Base-by-base conservation (phyloP, 2,113 vertebrate species). In the Cochlearius cochlearius region DNA sequence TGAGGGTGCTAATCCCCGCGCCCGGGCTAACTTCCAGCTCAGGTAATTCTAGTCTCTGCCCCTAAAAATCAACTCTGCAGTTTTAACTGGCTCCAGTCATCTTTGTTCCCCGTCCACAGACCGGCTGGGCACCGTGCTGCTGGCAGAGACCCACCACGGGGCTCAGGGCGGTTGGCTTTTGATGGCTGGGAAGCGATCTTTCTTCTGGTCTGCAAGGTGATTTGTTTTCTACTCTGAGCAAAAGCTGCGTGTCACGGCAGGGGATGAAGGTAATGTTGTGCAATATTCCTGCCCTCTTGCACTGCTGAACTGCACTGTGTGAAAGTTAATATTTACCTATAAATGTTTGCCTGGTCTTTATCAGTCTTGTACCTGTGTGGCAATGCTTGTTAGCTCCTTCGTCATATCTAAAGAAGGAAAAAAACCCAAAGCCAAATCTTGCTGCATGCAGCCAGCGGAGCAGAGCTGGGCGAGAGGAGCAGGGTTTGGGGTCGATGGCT, bases 21-120 rank as follows among this genome's bases (percentile, higher is more conserved):
- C 73, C 92, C 55, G 78, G 87, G 87, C 81, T 77, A 15, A 49
- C 55, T 79, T 72, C 81, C 84, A 90, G 67, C 72, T 82, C 64
- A n/a, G 95, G 58, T 89, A 79, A 73, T 84, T 78, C 94, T 94
- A 94, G 29, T 84, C 60, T 69, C 34, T 92, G 73, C 55, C 45
- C 60, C 73, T 66, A 81, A 53, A 96, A 93, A 49, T 60, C 47
- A 85, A 6, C 68, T 73, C 34, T 29, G 30, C 18, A 1, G 1
- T 95, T 95, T 68, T 32, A 58, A 0, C 15, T 72, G 79, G 32
- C 58, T 72, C 49, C 50, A 32, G 20, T 11, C 2, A 1, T 39
- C 56, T 75, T 89, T 67, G n/a, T 72, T 81, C 64, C 39, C 63
- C 22, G 7, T 36, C 59, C 47, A 2, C 1, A 3, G 55, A 38